Evolutionary conservation across 2,113 vertebrate species (phyloP).

Genomic region (Microcebus griseorufus): DNA sequence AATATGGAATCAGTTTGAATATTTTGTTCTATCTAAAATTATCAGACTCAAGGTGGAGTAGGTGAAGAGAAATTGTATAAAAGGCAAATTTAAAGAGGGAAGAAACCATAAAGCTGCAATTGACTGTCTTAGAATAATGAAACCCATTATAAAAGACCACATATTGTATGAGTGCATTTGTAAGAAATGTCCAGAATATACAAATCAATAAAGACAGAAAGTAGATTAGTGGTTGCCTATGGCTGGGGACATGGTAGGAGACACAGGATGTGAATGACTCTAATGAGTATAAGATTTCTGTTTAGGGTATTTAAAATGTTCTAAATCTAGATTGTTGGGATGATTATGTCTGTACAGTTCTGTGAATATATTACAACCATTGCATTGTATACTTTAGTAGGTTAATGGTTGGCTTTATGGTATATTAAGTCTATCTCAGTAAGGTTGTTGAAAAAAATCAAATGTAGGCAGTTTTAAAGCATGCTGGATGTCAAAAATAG

Average conservation of each 20-base stretch:
- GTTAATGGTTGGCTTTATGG: not conserved
- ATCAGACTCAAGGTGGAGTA: not conserved
- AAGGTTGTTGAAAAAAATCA: not conserved
- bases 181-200: not conserved
- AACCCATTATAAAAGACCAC: not conserved
- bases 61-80: not conserved
- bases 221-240: not conserved
- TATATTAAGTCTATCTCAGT: not conserved
- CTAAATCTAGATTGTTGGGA: not conserved
- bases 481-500: not conserved
- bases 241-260: not conserved
- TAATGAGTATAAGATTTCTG: not conserved
- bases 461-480: not conserved
- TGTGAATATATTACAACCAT: not conserved
- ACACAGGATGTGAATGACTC: not conserved
- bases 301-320: not conserved
- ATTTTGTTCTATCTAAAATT: slow-evolving; percentile 14
- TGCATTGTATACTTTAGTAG: not conserved
- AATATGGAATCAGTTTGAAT: not conserved
- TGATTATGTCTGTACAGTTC: not conserved
- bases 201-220: not conserved
- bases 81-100: not conserved
- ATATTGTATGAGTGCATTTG: not conserved
- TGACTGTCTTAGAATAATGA: not conserved
- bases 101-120: not conserved